These are phyloP conservation scores for Apodemia zela DNA, from an alignment of 2,888 invertebrate genomes.

Conservation along the genomic window DNA sequence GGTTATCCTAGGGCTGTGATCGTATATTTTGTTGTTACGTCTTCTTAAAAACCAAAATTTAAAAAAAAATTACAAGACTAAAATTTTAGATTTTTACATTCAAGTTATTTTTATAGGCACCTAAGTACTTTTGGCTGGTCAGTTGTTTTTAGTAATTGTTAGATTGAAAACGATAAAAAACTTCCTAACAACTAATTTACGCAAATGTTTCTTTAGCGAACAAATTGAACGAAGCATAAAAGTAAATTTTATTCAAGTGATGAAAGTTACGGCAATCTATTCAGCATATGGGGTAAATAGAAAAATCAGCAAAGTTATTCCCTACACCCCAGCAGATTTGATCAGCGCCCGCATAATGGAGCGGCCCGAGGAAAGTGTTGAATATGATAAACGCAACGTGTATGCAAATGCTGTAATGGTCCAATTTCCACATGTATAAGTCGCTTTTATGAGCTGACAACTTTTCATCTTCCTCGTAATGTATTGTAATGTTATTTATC, in stretches of 20 bases:
- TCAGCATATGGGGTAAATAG: neutral
- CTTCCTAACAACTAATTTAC: no score
- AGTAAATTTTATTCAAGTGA: neutral
- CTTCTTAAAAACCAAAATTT: no score
- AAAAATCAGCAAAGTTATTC: conserved; percentile 8
- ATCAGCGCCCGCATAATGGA: conserved; percentile 7
- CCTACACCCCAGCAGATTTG: neutral
- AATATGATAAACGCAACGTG: conserved; percentile 4
- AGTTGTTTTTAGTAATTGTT: no score
- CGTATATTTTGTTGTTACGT: no score
- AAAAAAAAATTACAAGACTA: no score
- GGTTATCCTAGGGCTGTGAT: no score
- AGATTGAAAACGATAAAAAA: no score
- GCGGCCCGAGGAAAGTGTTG: neutral
- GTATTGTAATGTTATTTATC: neutral
- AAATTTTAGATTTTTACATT: no score
- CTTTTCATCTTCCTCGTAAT: neutral
- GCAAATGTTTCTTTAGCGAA: no score
- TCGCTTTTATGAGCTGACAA: conserved; percentile 4
- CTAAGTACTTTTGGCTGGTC: no score
- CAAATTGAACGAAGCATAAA: no score
- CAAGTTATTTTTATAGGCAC: no score
- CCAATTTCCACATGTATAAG: conserved; percentile 3
- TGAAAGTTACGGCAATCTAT: conserved; percentile 7
- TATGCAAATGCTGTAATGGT: conserved; percentile 11